Evolutionary conservation across 2,888 invertebrate genomes (phyloP), one percentile per base, ranked within the genome.

Genomic region (Melipona beecheii): DNA sequence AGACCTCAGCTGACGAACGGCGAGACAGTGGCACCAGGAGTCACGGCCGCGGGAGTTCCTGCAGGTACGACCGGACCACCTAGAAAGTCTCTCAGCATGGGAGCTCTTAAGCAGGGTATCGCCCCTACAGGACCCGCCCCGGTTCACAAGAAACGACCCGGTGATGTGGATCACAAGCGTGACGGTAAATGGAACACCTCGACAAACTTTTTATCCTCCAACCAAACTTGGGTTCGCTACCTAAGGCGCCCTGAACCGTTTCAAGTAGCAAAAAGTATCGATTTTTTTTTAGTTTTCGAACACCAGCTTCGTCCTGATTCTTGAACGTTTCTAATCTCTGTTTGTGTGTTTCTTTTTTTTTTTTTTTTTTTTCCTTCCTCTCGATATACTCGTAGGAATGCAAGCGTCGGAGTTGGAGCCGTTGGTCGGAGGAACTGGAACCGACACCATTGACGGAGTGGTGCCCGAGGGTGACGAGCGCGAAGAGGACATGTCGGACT

Each of bases 81-180:
- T 43, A 95, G 97, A 95, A 98, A 98, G 95, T 98, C 98, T 91
- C 96, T 98, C 95, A 97, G 97, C 91, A 97, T 97, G 97, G 98
- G 98, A 68, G 97, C 97, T 74, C 96, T 98, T 85, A 97, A 97
- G 94, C 96, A 94, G 86, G 94, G 94, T 66, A 92, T 94, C 68
- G 92, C 91, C 65, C 89, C 92, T 86, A 93, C 95, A 91, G 95
- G 95, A 90, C 95, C 95, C 85, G 95, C 95, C 87, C 94, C 94
- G 92, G 97, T 97, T 92, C 96, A 97, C 91, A 97, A 96, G 95
- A 97, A 97, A 95, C 96, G 97, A 95, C 95, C 95, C 94, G 95
- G 95, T 95, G 95, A 96, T 95, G 95, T 96, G 95, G 95, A 95
- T 95, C 96, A 96, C 95, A 96, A 95, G 95, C 95, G 94, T 82